phyloP scores from a whole-genome alignment of 2,797 vertebrate species.

The Enteromius treurensis region DNA sequence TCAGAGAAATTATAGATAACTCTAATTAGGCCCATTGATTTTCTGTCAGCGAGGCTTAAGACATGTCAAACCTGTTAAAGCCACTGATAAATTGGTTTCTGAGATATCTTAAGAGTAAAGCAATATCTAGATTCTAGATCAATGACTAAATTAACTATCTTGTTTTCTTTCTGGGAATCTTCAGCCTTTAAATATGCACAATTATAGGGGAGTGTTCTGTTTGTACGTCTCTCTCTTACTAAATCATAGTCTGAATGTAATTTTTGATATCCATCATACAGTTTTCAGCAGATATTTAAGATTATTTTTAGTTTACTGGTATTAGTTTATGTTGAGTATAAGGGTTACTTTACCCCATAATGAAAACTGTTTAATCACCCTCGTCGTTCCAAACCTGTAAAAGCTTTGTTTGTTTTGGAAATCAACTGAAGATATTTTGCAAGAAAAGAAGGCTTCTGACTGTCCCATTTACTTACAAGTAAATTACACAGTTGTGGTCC shows the following conservation, averaged over 20 bases:
- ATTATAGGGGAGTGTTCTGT: background rate
- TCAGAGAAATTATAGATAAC: constrained; percentile 62
- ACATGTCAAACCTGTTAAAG: constrained; percentile 32
- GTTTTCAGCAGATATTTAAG: background rate
- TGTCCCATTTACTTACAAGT: too few relatives aligned
- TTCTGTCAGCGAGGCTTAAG: constrained; percentile 66
- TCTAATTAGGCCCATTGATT: constrained; percentile 65
- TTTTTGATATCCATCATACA: background rate
- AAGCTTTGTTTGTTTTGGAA: too few relatives aligned
- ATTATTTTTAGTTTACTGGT: background rate
- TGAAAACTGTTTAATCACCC: too few relatives aligned
- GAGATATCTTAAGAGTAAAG: constrained; percentile 67
- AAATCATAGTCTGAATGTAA: background rate
- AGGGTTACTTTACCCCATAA: too few relatives aligned
- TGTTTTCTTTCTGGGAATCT: constrained; percentile 9
- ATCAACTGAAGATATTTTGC: too few relatives aligned
- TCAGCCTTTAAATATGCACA: background rate
- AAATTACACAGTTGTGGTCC: too few relatives aligned
- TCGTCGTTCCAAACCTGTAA: too few relatives aligned
- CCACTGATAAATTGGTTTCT: constrained; percentile 73
- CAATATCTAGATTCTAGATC: constrained; percentile 66
- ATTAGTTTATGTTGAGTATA: background rate
- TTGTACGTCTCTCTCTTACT: background rate
- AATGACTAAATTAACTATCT: constrained; percentile 69
- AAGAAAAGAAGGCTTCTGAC: too few relatives aligned